phyloP scores from a whole-genome alignment of 1,140 invertebrate species.

The Thalassaphorura encarpata region DNA sequence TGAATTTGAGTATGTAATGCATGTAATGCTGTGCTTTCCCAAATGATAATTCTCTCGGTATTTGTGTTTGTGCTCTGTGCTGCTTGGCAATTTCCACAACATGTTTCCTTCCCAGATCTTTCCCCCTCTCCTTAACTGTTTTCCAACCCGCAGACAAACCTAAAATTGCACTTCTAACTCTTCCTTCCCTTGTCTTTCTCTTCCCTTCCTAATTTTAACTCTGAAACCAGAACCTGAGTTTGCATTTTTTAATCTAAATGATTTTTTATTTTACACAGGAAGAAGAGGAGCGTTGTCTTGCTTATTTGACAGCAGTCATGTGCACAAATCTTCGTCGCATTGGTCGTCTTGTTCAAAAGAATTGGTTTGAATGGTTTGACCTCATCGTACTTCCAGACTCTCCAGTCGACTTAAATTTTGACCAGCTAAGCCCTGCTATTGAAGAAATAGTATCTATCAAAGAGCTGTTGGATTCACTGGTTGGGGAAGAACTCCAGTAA shows the following conservation, averaged over 20 bases:
- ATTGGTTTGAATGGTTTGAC: slow-evolving; percentile 5
- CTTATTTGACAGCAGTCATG: slow-evolving; percentile 10
- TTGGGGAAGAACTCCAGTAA: too few relatives aligned
- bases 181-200: background rate
- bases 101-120: too few relatives aligned
- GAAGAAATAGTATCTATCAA: background rate
- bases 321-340: background rate
- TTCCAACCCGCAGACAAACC: background rate
- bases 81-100: too few relatives aligned
- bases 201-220: background rate
- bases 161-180: background rate
- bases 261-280: background rate
- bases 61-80: too few relatives aligned
- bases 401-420: background rate
- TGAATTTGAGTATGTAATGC: too few relatives aligned
- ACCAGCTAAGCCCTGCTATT: background rate
- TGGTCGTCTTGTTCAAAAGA: slow-evolving; percentile 1
- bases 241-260: background rate
- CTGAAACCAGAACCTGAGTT: background rate
- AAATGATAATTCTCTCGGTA: too few relatives aligned
- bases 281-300: slow-evolving; percentile 3
- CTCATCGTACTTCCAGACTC: background rate
- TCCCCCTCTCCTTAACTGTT: background rate
- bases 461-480: too few relatives aligned
- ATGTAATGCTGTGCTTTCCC: too few relatives aligned